Percentiles rank a stretch among this genome's conserved stretches.
Evolutionary conservation across 2,797 vertebrate species (phyloP).

Genomic region (Podarcis siculus): DNA sequence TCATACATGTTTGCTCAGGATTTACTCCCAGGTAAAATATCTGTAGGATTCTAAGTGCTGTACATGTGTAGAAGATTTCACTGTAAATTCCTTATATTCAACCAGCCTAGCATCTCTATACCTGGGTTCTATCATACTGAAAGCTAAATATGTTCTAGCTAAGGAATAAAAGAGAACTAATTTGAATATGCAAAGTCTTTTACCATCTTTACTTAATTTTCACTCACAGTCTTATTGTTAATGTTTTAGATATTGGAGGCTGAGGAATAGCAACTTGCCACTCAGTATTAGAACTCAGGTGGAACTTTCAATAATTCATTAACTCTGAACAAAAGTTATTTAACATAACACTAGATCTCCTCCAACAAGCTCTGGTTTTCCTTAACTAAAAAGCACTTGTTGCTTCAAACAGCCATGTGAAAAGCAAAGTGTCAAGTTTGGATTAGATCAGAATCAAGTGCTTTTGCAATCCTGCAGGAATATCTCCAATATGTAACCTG

Average conservation of each 20-base stretch:
- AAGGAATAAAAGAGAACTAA: neutral
- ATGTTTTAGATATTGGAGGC: neutral
- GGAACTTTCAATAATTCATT: neutral
- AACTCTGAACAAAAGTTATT: neutral
- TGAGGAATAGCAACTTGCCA: neutral
- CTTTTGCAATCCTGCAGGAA: slow-evolving; percentile 4
- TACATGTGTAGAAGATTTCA: neutral
- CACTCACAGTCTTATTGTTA: neutral
- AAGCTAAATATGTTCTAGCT: neutral
- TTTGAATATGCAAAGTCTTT: neutral
- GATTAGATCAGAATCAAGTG: slow-evolving; percentile 9
- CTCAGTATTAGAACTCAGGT: neutral
- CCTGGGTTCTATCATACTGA: neutral
- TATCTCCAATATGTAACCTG: neutral
- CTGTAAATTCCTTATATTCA: neutral
- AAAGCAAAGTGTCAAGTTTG: neutral
- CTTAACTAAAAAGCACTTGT: neutral
- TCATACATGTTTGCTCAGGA: neutral
- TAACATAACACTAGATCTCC: neutral
- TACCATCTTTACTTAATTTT: neutral
- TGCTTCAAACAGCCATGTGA: neutral
- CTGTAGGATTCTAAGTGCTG: neutral
- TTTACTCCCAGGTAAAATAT: neutral
- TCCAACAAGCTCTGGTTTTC: neutral
- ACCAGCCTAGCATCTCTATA: neutral